Conservation (phyloP, 2,113 vertebrate genomes). For the Mirza zaza region DNA sequence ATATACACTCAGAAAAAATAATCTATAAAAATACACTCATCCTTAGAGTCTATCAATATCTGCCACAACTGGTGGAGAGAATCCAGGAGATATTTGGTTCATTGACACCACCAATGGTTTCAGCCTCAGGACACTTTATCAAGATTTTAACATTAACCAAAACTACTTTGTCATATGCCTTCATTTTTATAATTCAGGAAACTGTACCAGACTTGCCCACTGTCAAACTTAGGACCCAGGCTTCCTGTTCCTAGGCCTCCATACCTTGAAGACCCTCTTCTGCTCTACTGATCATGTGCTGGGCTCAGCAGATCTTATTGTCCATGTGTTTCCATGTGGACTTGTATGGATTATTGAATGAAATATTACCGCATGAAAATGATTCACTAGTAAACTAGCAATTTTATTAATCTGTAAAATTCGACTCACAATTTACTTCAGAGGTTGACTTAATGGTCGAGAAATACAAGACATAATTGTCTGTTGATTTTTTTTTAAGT, state of each 20-base stretch:
- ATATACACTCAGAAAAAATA: neutral
- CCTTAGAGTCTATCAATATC: neutral
- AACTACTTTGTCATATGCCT: neutral
- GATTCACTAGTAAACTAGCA: conserved; percentile 22
- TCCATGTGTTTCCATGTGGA: neutral
- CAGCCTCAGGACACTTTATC: neutral
- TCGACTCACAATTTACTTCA: conserved; percentile 13
- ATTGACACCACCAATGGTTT: neutral
- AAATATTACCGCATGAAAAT: conserved; percentile 8
- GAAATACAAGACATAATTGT: conserved; percentile 24
- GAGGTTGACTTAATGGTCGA: neutral
- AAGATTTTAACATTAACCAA: neutral
- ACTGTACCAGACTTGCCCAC: neutral
- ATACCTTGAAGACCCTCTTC: neutral
- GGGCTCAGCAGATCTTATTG: neutral
- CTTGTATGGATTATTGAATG: neutral
- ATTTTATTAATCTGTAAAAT: conserved; percentile 37
- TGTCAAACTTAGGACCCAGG: neutral
- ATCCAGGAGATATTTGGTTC: neutral
- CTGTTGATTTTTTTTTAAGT: conserved; percentile 15
- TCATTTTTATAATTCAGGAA: conserved; percentile 4
- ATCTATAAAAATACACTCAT: neutral
- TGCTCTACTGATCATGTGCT: neutral
- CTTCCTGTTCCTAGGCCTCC: neutral
- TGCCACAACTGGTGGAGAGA: neutral